A percentile compares a stretch with the other conserved stretches of the same genome.
Evolutionary conservation across 1,140 invertebrate species (phyloP).

Genomic region (Teleopsis dalmanni): DNA sequence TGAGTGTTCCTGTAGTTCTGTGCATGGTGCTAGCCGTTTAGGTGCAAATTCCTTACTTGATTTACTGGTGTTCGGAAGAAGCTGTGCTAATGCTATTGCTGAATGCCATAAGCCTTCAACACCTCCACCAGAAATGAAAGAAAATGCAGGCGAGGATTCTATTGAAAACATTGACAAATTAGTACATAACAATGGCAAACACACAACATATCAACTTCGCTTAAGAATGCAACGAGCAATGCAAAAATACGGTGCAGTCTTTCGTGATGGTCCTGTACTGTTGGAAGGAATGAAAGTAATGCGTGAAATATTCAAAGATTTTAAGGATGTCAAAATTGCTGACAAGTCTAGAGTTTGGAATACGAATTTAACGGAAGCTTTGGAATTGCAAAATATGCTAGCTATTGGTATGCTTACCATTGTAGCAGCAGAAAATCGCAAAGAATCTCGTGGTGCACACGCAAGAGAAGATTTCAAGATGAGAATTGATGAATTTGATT

Average conservation of each 20-base stretch:
- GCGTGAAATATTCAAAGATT: constrained; percentile 54
- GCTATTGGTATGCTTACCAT: constrained; percentile 88
- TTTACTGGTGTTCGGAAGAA: constrained; percentile 93
- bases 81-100: constrained; percentile 85
- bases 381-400: constrained; percentile 95
- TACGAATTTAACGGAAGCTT: constrained; percentile 87
- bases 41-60: constrained; percentile 97
- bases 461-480: constrained; percentile 89
- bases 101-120: constrained; percentile 78
- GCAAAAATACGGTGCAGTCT: constrained; percentile 95
- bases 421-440: constrained; percentile 80
- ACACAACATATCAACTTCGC: constrained; percentile 75
- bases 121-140: constrained; percentile 55
- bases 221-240: constrained; percentile 94
- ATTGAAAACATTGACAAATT: constrained; percentile 84
- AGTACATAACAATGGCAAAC: constrained; percentile 68
- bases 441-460: constrained; percentile 95
- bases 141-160: constrained; percentile 81
- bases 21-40: constrained; percentile 95
- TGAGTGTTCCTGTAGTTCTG: constrained; percentile 66
- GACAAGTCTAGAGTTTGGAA: constrained; percentile 75
- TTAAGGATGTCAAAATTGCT: constrained; percentile 56
- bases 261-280: constrained; percentile 79
- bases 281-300: constrained; percentile 66
- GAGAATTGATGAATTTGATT: constrained; percentile 86